phyloP scores from a whole-genome alignment of 2,888 invertebrate species.

The Stomorhina lunata region DNA sequence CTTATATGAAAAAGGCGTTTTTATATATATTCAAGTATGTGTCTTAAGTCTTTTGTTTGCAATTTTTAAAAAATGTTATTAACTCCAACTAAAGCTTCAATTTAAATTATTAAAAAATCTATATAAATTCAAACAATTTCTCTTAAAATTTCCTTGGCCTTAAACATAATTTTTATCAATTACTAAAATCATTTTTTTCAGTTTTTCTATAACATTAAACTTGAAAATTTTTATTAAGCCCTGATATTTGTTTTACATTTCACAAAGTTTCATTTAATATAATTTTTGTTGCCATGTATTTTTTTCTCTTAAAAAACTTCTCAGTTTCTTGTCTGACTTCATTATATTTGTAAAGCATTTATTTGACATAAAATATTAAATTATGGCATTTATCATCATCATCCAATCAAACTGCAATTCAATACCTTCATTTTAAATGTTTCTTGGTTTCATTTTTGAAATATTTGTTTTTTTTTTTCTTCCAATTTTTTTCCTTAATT shows the following conservation, averaged over 20 bases:
- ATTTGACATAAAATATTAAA: constrained; percentile 69
- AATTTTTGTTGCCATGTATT: background rate
- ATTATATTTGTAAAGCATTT: constrained; percentile 49
- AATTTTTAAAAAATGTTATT: no score
- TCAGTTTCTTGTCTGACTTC: background rate
- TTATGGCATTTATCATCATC: constrained; percentile 71
- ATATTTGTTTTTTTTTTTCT: constrained; percentile 18
- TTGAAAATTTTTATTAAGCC: constrained; percentile 26
- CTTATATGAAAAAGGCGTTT: no score
- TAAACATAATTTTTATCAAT: no score
- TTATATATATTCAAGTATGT: background rate
- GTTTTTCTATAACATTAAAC: constrained; percentile 2
- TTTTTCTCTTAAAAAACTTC: no score
- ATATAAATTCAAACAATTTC: no score
- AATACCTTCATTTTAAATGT: constrained; percentile 43
- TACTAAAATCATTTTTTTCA: constrained; percentile 29
- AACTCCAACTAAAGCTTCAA: no score
- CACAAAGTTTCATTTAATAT: constrained; percentile 43
- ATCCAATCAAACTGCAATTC: constrained; percentile 67
- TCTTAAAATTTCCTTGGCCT: no score
- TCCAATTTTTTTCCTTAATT: constrained; percentile 32
- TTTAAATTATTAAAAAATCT: no score
- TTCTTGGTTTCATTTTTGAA: background rate
- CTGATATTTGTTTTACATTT: constrained; percentile 53
- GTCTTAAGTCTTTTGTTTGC: no score